Percentiles rank a stretch among this genome's conserved stretches.
Conservation (phyloP, 2,888 invertebrate genomes). For the Achlya flavicornis region DNA sequence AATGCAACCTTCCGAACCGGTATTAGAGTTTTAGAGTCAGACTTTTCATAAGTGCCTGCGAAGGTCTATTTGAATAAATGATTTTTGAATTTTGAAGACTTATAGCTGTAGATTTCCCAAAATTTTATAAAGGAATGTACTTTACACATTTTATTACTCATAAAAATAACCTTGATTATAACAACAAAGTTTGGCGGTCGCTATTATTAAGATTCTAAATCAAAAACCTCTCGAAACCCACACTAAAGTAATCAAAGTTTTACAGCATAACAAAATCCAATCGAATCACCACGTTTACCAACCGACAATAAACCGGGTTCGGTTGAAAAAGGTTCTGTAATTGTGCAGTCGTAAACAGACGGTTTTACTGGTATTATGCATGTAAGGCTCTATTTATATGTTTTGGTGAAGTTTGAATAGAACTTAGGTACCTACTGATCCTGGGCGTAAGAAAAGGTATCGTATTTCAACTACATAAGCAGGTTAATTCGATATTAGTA, state of each 20-base stretch:
- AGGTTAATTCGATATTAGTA: no score
- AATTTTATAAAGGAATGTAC: background rate
- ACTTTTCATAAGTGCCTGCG: no score
- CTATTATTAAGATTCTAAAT: conserved; percentile 23
- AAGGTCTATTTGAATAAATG: no score
- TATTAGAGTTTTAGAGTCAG: no score
- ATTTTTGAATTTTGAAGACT: background rate
- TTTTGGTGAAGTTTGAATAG: background rate
- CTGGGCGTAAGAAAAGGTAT: no score
- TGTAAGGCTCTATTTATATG: background rate
- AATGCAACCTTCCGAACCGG: no score
- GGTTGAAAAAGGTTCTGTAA: conserved; percentile 44
- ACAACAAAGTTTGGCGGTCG: background rate
- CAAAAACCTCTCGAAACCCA: conserved; percentile 33
- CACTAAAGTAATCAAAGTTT: conserved; percentile 65
- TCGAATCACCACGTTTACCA: conserved; percentile 50
- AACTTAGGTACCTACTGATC: background rate
- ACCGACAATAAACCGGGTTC: conserved; percentile 50
- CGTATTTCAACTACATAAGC: no score
- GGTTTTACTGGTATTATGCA: background rate
- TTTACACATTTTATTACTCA: background rate
- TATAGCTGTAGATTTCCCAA: background rate
- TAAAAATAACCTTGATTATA: background rate
- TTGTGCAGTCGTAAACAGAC: conserved; percentile 31
- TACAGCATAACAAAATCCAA: conserved; percentile 64